Base-by-base conservation (phyloP, 2,888 invertebrate species). In the Erebia aethiops region DNA sequence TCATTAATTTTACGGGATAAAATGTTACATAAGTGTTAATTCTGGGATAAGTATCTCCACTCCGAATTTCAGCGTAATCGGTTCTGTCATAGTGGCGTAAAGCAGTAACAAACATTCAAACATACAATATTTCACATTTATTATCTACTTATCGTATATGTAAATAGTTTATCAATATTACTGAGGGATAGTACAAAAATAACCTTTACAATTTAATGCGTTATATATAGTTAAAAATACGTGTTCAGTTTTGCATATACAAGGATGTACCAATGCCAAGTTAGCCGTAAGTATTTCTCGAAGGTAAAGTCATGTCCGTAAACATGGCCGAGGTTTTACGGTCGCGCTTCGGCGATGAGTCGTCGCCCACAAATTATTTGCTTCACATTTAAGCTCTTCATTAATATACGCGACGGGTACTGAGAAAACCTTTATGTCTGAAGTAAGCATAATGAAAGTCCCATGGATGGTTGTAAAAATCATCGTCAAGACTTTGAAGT, bases 351-450 rank as follows among this genome's bases (percentile, higher is more conserved):
- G 73, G 65, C 71, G 78, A 83, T 83, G 85, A 87, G 80, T 86
- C 85, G 83, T 75, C 77, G 61, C 67, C 67, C 68, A 71, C 69
- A 73, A 79, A 80, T 81, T 82, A 79, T 83, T 83, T 78, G 78
- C 78, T 78, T 81, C 83, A 80, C 84, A 84, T 82, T 84, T 80
- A 77, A 72, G 74, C 80, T 82, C 81, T 85, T 87, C 84, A 89
- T 90, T 90, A 89, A 90, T 90, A 89, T 89, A 89, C 85, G 84
- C 80, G 85, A 86, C 84, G 79, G 81, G 84, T 90, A 83, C 78
- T 76, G 79, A 84, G 85, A 89, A 90, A 86, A 79, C 80, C 79
- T 83, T 84, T 83, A 87, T 75, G 81, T 73, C 69, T 51, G 69
- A 52, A 66, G 62, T 52, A 60, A 61, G 26, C 62, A 69, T 62